Evolutionary conservation across 2,888 invertebrate species (phyloP).

Genomic region (Mesoligia furuncula): DNA sequence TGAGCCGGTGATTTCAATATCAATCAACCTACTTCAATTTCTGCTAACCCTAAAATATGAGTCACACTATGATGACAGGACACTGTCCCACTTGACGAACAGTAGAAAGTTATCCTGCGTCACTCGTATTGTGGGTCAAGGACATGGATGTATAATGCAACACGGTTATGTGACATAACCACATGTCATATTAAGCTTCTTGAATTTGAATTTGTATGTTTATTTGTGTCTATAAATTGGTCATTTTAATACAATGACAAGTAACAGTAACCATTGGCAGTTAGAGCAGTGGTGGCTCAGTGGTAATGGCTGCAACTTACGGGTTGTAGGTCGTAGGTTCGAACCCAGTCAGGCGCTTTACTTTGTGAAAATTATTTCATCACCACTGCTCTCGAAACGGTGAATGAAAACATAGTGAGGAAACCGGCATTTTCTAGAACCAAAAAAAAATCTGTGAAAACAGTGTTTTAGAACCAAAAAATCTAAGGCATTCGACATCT

Average conservation of each 20-base stretch:
- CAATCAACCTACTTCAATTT: conserved; percentile 14
- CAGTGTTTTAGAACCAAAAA: too few species aligned
- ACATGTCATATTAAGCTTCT: neutral
- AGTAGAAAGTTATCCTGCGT: conserved; percentile 69
- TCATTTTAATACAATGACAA: conserved; percentile 22
- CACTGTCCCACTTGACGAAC: conserved; percentile 42
- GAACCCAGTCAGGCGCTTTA: too few species aligned
- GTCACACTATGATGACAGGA: conserved; percentile 40
- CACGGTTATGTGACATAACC: conserved; percentile 60
- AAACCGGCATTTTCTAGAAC: too few species aligned
- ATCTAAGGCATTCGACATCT: too few species aligned
- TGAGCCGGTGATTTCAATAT: neutral
- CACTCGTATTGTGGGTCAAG: conserved; percentile 70
- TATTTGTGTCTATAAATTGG: neutral
- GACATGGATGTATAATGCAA: conserved; percentile 65
- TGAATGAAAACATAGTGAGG: too few species aligned
- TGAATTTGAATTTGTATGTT: neutral
- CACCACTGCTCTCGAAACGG: too few species aligned
- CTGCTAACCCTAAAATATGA: conserved; percentile 27
- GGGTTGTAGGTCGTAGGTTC: too few species aligned
- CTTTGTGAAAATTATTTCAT: too few species aligned
- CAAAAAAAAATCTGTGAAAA: too few species aligned
- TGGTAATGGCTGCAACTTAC: too few species aligned
- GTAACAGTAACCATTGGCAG: too few species aligned
- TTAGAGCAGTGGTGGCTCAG: too few species aligned